Evolutionary conservation across 2,888 invertebrate genomes (phyloP), one percentile per base, ranked within the genome.

Genomic region (Leptopilina syphax): DNA sequence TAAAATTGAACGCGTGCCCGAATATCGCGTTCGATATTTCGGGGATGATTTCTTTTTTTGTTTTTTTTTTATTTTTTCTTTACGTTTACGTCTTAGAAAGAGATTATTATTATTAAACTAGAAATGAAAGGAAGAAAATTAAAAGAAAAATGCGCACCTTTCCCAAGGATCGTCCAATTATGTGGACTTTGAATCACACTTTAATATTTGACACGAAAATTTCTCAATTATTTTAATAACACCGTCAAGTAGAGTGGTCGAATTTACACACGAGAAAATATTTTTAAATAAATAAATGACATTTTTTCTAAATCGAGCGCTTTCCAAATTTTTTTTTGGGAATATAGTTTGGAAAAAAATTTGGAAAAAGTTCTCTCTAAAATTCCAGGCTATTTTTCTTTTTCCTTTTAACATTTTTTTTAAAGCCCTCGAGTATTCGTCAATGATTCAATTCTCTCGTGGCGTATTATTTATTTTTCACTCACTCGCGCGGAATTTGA

Each of bases 1-100:
- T 73, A 80, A 81, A 82, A 79, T 83, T 80, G 79, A 83, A 81
- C 81, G 81, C 80, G 77, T 77, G 73, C 80, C 79, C 65, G 34
- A 73, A 57, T 4, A 57, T 73, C 80, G 60, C 65, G 65, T 77
- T 60, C 10, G 65, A 77, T 63, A 65, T 44, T 44, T n/a, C 77
- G 77, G 65, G 77, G 12, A 50, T 63, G 12, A 12, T 57, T 67
- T 77, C 54, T 18, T 76, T 60, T 66, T 80, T 65, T 79, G 44
- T 57, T 44, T 41, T 70, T 78, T 65, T 41, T 77, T 83, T 79
- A 47, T 83, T 65, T 44, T 82, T 70, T 65, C 63, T 27, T 82
- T 77, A 50, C 50, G 50, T 50, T 82, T 70, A 79, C 27, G 66
- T 80, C 57, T 73, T 73, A 27, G 73, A 67, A 44, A 18, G 67